phyloP scores from a whole-genome alignment of 1,140 invertebrate genomes.

The Pseudomyrmex cubaensis region DNA sequence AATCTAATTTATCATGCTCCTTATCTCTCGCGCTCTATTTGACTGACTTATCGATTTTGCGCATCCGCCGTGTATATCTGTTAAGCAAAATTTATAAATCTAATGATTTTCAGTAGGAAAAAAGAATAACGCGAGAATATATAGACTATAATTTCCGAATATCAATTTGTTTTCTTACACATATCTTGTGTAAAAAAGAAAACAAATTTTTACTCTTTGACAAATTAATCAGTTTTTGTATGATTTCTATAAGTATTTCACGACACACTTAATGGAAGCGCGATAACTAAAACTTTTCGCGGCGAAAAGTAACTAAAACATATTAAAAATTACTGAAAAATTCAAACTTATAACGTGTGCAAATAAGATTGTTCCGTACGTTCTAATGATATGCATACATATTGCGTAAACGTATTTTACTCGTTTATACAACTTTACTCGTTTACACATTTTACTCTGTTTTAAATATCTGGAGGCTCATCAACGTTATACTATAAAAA shows the following conservation, averaged over 20 bases:
- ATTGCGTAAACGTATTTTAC: background rate
- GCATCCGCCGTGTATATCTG: slow-evolving; percentile 15
- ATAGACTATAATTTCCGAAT: background rate
- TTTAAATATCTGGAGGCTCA: background rate
- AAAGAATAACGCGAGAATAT: background rate
- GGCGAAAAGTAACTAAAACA: background rate
- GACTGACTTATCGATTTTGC: slow-evolving; percentile 39
- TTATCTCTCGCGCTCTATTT: slow-evolving; percentile 8
- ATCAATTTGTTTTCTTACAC: background rate
- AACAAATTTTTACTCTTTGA: background rate
- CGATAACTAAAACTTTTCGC: background rate
- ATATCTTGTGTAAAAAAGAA: too few species aligned
- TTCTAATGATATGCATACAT: slow-evolving; percentile 9
- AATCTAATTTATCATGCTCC: slow-evolving; percentile 33
- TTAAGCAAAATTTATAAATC: slow-evolving; percentile 33
- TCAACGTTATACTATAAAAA: background rate
- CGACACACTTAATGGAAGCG: background rate
- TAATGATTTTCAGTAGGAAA: background rate
- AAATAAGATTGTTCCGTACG: too few species aligned
- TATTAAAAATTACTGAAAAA: background rate
- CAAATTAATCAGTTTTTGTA: background rate
- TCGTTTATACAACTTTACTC: too few species aligned
- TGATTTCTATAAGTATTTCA: slow-evolving; percentile 18
- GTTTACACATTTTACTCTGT: background rate
- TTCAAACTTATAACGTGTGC: background rate